Conservation (phyloP, 1,140 invertebrate genomes). For the Heliothis virescens region DNA sequence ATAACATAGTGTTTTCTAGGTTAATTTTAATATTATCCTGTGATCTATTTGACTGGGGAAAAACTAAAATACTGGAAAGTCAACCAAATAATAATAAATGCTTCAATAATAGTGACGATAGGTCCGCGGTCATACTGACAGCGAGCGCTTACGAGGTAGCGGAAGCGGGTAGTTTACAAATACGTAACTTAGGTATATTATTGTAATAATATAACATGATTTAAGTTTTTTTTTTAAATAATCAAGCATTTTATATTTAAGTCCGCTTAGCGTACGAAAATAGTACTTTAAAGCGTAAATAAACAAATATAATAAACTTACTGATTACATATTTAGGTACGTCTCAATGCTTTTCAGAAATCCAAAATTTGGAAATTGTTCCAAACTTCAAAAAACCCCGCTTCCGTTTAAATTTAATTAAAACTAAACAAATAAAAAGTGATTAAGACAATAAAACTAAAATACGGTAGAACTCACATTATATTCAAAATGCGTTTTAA, state of each 20-base stretch:
- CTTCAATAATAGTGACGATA: slow-evolving; percentile 39
- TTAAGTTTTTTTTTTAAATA: background rate
- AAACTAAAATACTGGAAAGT: slow-evolving; percentile 40
- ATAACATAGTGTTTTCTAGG: no score
- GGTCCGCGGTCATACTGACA: slow-evolving; percentile 19
- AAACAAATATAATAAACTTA: no score
- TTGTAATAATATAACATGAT: background rate
- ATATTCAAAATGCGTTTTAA: slow-evolving; percentile 36
- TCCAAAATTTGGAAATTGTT: background rate
- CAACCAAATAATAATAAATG: slow-evolving; percentile 40
- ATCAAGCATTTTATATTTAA: background rate
- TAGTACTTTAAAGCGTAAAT: no score
- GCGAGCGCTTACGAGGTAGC: slow-evolving; percentile 34
- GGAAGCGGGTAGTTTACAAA: slow-evolving; percentile 24
- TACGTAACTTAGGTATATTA: background rate
- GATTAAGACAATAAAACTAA: slow-evolving; percentile 36
- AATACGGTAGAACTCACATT: slow-evolving; percentile 35
- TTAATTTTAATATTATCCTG: background rate
- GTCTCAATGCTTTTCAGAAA: background rate
- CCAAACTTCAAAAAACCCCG: background rate
- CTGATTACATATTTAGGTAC: background rate
- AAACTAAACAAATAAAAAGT: slow-evolving; percentile 33
- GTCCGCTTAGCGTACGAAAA: no score
- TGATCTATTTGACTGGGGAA: slow-evolving; percentile 4
- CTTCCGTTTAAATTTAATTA: slow-evolving; percentile 42